Evolutionary conservation across 2,113 vertebrate genomes (phyloP).

Genomic region (Thryonomys swinderianus): DNA sequence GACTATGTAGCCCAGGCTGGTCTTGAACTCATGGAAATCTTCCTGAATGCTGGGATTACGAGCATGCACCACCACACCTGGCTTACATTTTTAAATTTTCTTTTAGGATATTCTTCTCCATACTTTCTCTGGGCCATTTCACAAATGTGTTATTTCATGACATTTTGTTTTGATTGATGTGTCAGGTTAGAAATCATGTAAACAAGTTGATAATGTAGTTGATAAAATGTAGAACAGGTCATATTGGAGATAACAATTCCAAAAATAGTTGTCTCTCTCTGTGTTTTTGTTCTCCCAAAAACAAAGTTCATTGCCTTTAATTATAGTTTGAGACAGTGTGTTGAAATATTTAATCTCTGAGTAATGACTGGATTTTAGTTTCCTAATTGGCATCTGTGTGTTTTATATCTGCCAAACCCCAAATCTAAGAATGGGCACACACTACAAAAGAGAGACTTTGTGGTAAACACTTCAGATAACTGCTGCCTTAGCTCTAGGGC

Average conservation of each 20-base stretch:
- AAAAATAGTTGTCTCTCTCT: constrained; percentile 77
- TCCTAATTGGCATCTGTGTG: constrained; percentile 81
- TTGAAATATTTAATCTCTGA: constrained; percentile 85
- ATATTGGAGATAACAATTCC: constrained; percentile 69
- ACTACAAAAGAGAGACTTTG: background rate
- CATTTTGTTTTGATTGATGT: constrained; percentile 34
- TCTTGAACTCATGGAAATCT: no score
- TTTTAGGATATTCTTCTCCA: background rate
- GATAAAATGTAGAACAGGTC: constrained; percentile 47
- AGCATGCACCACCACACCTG: no score
- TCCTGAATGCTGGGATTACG: no score
- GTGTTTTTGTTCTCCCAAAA: constrained; percentile 77
- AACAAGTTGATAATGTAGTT: constrained; percentile 33
- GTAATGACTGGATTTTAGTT: constrained; percentile 82
- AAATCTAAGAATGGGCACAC: constrained; percentile 44
- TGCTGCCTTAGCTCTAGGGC: background rate
- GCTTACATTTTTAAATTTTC: background rate
- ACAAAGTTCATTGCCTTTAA: constrained; percentile 83
- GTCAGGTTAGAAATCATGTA: background rate
- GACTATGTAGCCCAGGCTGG: no score
- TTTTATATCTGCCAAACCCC: constrained; percentile 76
- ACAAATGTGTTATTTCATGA: background rate
- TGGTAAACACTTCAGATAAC: background rate
- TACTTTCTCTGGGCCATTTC: background rate
- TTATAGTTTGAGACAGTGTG: constrained; percentile 82